Conservation (phyloP, 2,797 vertebrate species). For the Zalophus californianus region DNA sequence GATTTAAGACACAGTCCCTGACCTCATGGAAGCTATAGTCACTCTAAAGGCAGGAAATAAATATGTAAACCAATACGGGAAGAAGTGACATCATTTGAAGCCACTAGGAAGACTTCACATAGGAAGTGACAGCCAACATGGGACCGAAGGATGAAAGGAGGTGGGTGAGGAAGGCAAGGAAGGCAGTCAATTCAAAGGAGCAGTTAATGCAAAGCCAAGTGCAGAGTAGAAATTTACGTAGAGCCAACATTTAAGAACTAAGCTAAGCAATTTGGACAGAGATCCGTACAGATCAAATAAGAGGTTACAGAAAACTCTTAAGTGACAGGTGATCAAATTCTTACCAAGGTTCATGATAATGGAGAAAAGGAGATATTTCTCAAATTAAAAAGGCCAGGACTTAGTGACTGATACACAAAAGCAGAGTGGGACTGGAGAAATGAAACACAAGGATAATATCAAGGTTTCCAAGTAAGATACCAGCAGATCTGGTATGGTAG, state of each 20-base stretch:
- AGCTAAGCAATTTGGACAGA: constrained; percentile 10
- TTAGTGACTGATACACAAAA: neutral
- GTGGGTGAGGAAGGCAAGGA: neutral
- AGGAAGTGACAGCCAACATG: neutral
- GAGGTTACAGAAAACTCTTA: constrained; percentile 16
- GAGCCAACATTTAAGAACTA: neutral
- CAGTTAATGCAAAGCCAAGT: neutral
- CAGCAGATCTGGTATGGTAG: neutral
- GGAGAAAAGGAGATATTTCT: constrained; percentile 37
- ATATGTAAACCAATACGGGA: neutral
- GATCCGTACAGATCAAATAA: neutral
- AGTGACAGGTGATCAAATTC: constrained; percentile 6
- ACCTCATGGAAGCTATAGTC: neutral
- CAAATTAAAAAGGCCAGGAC: neutral
- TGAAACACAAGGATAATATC: neutral
- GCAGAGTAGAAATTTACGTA: neutral
- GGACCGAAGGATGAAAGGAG: constrained; percentile 11
- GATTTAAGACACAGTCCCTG: neutral
- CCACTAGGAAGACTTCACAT: neutral
- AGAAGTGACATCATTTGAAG: constrained; percentile 39
- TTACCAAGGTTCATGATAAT: constrained; percentile 20
- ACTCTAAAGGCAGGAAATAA: neutral
- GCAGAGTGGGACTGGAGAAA: neutral
- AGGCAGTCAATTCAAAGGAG: neutral
- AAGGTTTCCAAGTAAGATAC: neutral